Evolutionary conservation across 2,888 invertebrate genomes (phyloP).

Genomic region (Eupithecia dodoneata): DNA sequence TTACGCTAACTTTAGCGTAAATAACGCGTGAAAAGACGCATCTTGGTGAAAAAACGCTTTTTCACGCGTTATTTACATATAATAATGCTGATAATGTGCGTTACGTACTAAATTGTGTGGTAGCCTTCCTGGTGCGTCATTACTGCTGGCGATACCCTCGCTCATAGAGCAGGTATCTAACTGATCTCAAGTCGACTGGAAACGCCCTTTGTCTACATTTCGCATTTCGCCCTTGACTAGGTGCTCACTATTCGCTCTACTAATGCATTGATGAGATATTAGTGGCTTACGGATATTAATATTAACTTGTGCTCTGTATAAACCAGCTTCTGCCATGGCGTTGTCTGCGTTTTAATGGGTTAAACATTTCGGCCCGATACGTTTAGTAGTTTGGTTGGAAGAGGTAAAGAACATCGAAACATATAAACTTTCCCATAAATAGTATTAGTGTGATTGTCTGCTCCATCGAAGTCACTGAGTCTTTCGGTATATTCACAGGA

Average conservation of each 20-base stretch:
- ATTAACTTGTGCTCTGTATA: background rate
- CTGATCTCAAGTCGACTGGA: slow-evolving; percentile 54
- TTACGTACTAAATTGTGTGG: no score
- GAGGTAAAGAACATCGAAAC: background rate
- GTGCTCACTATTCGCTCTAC: slow-evolving; percentile 44
- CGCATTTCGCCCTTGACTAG: slow-evolving; percentile 48
- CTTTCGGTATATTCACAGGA: no score
- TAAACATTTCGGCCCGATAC: background rate
- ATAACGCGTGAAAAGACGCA: no score
- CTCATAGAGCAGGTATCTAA: background rate
- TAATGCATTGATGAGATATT: background rate
- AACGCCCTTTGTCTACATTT: slow-evolving; percentile 57
- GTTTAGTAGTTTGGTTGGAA: background rate
- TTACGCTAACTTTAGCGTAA: no score
- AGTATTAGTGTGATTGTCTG: no score
- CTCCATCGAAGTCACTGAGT: no score
- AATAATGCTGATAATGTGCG: no score
- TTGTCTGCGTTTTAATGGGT: background rate
- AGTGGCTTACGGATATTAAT: background rate
- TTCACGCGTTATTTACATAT: no score
- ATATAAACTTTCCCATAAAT: no score
- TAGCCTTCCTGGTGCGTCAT: background rate
- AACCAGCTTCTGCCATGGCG: background rate
- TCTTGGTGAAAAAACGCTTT: no score
- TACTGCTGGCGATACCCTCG: background rate